Conservation (phyloP, 1,140 invertebrate genomes). For the Hyles euphorbiae region DNA sequence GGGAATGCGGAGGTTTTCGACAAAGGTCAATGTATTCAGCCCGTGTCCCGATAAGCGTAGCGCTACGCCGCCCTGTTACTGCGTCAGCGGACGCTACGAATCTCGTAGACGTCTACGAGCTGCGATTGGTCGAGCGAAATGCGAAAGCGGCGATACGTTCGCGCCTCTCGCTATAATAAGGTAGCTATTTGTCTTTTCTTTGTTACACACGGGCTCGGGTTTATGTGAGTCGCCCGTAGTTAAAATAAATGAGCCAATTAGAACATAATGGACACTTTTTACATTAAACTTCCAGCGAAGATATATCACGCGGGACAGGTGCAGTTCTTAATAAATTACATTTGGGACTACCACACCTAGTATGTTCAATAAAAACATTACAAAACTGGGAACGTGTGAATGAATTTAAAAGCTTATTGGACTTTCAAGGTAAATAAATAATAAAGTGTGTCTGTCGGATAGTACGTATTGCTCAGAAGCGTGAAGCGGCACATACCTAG, state of each 20-base stretch:
- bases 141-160: conserved; percentile 10
- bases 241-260: conserved; percentile 26
- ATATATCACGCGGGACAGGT: no score
- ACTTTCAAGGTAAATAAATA: no score
- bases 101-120: conserved; percentile 58
- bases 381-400: no score
- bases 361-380: no score
- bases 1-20: conserved; percentile 34
- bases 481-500: no score
- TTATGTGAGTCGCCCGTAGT: conserved; percentile 12
- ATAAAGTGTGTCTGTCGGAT: no score
- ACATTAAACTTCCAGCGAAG: no score
- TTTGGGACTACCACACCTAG: no score
- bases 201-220: conserved; percentile 4
- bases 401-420: no score
- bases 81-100: conserved; percentile 55
- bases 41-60: conserved; percentile 37
- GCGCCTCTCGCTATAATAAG: conserved; percentile 3
- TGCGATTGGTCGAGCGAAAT: conserved; percentile 40
- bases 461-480: no score
- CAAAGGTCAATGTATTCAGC: conserved; percentile 39
- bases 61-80: conserved; percentile 44
- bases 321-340: no score
- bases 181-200: conserved; percentile 9
- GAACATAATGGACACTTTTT: conserved; percentile 17